Evolutionary conservation across 2,797 vertebrate species (phyloP).

Genomic region (Sebastes oblongus): DNA sequence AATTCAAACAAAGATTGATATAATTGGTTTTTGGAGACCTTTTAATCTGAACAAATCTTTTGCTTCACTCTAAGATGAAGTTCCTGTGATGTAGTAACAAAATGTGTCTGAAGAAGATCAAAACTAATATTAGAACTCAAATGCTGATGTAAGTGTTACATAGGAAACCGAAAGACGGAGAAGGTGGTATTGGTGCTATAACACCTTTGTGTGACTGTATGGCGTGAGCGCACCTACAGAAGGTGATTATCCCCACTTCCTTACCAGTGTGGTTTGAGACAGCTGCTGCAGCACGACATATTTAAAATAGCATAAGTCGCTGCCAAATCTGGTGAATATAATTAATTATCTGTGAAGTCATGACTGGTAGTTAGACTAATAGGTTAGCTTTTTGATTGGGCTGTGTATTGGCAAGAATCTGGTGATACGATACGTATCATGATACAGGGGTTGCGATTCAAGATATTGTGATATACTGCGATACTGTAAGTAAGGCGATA

Average conservation of each 20-base stretch:
- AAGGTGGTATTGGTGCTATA: neutral
- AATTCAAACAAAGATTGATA: neutral
- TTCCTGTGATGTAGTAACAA: neutral
- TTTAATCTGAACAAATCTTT: neutral
- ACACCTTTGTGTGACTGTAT: neutral
- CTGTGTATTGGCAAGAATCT: no score
- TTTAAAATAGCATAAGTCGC: neutral
- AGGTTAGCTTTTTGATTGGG: no score
- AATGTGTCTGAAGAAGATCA: neutral
- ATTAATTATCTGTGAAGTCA: neutral
- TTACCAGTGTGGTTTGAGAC: neutral
- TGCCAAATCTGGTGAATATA: neutral
- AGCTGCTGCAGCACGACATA: neutral
- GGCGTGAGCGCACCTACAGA: neutral
- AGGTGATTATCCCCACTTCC: neutral
- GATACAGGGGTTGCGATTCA: no score
- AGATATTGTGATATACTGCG: accelerated
- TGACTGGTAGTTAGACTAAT: neutral
- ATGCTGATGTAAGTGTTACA: neutral
- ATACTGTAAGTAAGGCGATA: no score
- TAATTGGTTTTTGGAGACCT: neutral
- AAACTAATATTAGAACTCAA: neutral
- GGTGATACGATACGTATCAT: no score
- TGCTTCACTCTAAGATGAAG: neutral
- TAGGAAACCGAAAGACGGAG: neutral